Base-by-base conservation (phyloP, 2,113 vertebrate genomes). In the Mustela nigripes region DNA sequence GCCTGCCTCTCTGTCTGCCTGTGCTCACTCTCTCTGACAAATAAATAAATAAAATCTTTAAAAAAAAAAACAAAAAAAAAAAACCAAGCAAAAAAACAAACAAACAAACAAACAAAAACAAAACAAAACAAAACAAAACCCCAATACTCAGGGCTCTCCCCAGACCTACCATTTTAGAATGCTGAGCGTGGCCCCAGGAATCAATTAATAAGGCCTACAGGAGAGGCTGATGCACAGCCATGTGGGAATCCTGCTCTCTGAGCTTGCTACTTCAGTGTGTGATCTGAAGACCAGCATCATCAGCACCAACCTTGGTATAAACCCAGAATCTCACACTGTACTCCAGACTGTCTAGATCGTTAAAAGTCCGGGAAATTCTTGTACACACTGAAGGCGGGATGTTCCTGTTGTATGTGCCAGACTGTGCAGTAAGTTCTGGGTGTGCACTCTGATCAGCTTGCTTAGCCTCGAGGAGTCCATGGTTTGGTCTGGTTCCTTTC, bases 361-460 rank as follows among this genome's bases (percentile, higher is more conserved):
- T 22, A 28, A 2, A 9, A 7, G 12, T 21, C 48, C 22, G 0
- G 36, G 28, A 33, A 50, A 91, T 48, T 33, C 50, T 15, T 2
- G 0, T 45, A 10, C 33, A 33, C 7, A 42, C 1, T 8, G 5
- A 39, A 48, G 36, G 19, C 0, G 1, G 26, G 24, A 28, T 26
- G 48, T 15, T 4, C n/a, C 56, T 62, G 50, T 9, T 42, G 21
- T 33, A 0, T 3, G 0, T 10, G 42, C 53, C 11, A 65, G 15
- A 58, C 18, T 7, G 0, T 53, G 31, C 33, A 24, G 15, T 67
- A 39, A 18, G 39, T 1, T 69, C 65, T 69, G 16, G 33, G 24
- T 33, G 9, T 14, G 26, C 45, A 45, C 7, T 82, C 33, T 60
- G 33, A 76, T 86, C 11, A 81, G 2, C 73, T 15, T 12, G 7